Percentiles rank a stretch among this genome's conserved stretches.
These are phyloP conservation scores for Pammene aurita DNA, from an alignment of 2,888 invertebrate species.

Conservation along the genomic window DNA sequence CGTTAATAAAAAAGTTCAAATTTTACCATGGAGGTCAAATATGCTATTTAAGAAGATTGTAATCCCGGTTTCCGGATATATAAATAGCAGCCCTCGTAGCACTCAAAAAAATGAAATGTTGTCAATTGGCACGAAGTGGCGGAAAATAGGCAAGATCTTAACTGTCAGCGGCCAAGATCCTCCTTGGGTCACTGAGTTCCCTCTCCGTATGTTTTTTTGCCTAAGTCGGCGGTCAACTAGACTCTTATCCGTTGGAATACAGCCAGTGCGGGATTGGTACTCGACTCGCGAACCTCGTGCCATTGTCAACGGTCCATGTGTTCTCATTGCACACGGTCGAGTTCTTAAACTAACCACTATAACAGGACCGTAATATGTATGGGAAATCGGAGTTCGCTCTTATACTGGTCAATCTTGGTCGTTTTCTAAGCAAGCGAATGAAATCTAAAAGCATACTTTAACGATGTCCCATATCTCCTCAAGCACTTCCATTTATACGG, in stretches of 20 bases:
- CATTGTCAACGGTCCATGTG: constrained; percentile 31
- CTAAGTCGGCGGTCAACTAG: constrained; percentile 29
- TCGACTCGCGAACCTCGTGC: constrained; percentile 27
- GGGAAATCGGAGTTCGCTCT: not conserved
- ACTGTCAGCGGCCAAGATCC: too few relatives aligned
- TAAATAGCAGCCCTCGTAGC: too few relatives aligned
- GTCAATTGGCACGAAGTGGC: too few relatives aligned
- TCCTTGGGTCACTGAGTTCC: not conserved
- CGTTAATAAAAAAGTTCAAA: too few relatives aligned
- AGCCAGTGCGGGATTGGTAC: constrained; percentile 40
- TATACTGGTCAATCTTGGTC: not conserved
- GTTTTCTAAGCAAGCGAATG: not conserved
- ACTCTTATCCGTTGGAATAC: constrained; percentile 40
- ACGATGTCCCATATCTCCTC: constrained; percentile 34
- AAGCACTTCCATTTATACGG: constrained; percentile 30
- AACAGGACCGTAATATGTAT: not conserved
- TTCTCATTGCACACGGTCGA: not conserved
- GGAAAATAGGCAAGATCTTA: too few relatives aligned
- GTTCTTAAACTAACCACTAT: not conserved
- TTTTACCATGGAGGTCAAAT: too few relatives aligned
- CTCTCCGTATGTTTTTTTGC: not conserved
- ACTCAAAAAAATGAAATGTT: too few relatives aligned
- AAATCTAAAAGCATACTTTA: constrained; percentile 35
- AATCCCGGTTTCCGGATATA: too few relatives aligned
- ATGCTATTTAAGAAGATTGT: too few relatives aligned